Conservation (phyloP, 2,113 vertebrate genomes). For the Malurus elegans region DNA sequence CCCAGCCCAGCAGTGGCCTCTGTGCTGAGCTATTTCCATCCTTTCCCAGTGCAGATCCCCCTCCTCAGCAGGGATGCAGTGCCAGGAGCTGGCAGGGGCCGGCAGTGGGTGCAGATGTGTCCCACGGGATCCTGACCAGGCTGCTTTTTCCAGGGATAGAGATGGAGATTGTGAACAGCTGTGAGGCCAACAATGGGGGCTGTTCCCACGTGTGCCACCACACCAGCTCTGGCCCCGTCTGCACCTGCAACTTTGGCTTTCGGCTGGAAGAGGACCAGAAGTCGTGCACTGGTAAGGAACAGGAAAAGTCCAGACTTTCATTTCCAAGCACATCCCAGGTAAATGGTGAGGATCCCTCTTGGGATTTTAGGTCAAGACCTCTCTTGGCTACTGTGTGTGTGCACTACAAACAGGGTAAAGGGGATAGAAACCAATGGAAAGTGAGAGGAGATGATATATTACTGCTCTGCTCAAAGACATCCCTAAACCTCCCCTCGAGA, state of each 20-base stretch:
- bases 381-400: rapidly evolving
- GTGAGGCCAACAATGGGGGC: slow-evolving; percentile 84
- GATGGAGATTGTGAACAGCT: slow-evolving; percentile 97
- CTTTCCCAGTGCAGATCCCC: neutral
- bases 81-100: neutral
- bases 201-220: slow-evolving; percentile 90
- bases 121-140: neutral
- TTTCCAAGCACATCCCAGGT: neutral
- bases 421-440: neutral
- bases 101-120: rapidly evolving
- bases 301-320: rapidly evolving
- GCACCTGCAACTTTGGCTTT: slow-evolving; percentile 85
- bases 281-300: slow-evolving; percentile 82
- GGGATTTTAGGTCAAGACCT: neutral
- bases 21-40: neutral
- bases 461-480: neutral
- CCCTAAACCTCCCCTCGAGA: neutral
- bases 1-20: neutral
- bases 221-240: slow-evolving; percentile 80
- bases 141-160: slow-evolving; percentile 82
- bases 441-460: neutral
- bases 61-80: neutral
- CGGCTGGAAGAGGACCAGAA: slow-evolving; percentile 81
- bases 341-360: rapidly evolving
- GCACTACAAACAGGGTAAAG: neutral